phyloP scores from a whole-genome alignment of 2,797 vertebrate genomes.

The Spinus olivaceus region DNA sequence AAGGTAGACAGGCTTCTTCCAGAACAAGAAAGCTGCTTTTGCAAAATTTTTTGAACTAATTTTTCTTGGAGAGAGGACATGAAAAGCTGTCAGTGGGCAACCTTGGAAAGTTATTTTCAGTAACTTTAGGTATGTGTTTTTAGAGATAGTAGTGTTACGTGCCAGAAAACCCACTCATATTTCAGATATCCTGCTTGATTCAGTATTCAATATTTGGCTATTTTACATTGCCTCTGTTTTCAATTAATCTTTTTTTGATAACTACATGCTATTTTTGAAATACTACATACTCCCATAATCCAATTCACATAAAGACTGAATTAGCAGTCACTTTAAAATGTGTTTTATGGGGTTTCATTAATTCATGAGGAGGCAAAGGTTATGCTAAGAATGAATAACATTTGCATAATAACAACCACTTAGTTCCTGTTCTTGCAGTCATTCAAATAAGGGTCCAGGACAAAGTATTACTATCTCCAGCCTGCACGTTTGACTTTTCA shows the following conservation, averaged over 20 bases:
- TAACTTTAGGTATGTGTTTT: background rate
- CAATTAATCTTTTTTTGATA: conserved; percentile 6
- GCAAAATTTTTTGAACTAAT: background rate
- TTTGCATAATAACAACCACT: conserved; percentile 26
- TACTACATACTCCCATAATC: background rate
- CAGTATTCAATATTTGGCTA: background rate
- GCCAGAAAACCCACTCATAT: background rate
- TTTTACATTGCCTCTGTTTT: background rate
- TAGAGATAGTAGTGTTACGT: background rate
- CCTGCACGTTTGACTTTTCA: background rate
- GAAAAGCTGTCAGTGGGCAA: background rate
- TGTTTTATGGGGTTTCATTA: conserved; percentile 17
- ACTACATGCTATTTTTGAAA: background rate
- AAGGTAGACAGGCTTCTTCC: background rate
- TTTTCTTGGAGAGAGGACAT: background rate
- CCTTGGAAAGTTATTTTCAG: background rate
- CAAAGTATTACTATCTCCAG: background rate
- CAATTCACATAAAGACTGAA: background rate
- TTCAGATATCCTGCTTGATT: background rate
- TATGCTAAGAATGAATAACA: conserved; percentile 4
- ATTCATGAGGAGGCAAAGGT: conserved; percentile 8
- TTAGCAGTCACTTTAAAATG: background rate
- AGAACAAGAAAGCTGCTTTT: background rate
- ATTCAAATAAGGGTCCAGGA: background rate
- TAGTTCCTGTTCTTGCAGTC: background rate